Evolutionary conservation across 2,888 invertebrate species (phyloP).

Genomic region (Heliconius cydno): DNA sequence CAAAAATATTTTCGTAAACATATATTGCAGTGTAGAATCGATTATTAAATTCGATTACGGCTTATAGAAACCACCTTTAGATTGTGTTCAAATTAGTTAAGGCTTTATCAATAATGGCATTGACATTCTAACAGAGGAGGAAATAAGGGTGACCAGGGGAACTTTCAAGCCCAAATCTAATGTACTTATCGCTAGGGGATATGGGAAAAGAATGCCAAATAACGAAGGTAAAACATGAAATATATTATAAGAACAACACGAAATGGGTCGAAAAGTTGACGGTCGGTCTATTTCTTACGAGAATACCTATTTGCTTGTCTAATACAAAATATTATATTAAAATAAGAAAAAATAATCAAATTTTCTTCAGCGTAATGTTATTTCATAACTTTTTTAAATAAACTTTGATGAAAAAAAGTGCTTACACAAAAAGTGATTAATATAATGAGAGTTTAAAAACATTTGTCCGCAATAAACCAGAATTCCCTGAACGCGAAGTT

Average conservation of each 20-base stretch:
- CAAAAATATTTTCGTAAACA: not conserved
- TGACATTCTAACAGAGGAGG: constrained; percentile 70
- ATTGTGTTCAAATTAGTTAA: constrained; percentile 19
- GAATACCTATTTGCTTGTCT: constrained; percentile 13
- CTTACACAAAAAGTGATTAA: not conserved
- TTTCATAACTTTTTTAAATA: constrained; percentile 4
- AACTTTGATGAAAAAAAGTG: not conserved
- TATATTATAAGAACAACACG: not conserved
- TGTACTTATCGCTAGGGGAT: constrained; percentile 74
- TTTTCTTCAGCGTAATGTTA: constrained; percentile 3
- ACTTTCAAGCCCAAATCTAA: constrained; percentile 72
- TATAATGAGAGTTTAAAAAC: constrained; percentile 21
- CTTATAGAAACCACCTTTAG: constrained; percentile 5
- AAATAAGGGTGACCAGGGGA: constrained; percentile 72
- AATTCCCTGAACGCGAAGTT: constrained; percentile 55
- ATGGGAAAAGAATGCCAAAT: constrained; percentile 59
- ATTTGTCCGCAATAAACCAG: constrained; percentile 7
- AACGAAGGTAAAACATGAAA: constrained; percentile 50
- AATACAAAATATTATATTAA: constrained; percentile 1
- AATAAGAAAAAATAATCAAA: constrained; percentile 10
- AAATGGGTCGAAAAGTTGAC: constrained; percentile 24
- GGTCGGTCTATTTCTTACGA: constrained; percentile 21
- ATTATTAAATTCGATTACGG: not conserved
- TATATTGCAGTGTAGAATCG: not conserved
- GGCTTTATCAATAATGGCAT: constrained; percentile 49